Base-by-base conservation (phyloP, 2,797 vertebrate genomes). In the Microctenopoma lineatum region DNA sequence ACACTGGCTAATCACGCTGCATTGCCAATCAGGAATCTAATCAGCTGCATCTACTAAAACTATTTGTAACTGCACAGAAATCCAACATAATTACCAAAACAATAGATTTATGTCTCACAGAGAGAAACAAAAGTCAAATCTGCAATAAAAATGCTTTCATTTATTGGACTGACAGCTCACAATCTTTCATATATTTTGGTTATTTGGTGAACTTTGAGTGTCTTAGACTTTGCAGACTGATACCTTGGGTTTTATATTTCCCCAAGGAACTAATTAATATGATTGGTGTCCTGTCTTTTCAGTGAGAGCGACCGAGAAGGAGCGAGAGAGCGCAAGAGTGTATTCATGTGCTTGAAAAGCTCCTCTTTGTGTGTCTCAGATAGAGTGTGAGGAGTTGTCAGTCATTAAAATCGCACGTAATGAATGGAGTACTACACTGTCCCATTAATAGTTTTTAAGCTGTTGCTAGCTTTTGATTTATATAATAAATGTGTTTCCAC, bases 211-310 rank as follows among this genome's bases (percentile, higher is more conserved):
- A 83, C 73, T 81, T 82, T 64, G 47, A 79, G 46, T 26, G 59
- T 41, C 56, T 54, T 55, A 42, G 79, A 85, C 78, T 81, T 73
- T 77, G 62, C 44, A 74, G 77, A 64, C 61, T 66, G 51, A 58
- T 62, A 67, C 59, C 26, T 67, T 78, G 64, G 59, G 47, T 72
- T 81, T 75, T 78, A 62, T 70, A 78, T 81, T 84, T 86, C 86
- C 82, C 88, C 44, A 18, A 78, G 84, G 84, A 90, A 57, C 80
- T 83, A 90, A 90, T 90, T 89, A 90, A 87, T 77, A 75, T 87
- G 85, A 86, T 79, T 81, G 89, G 81, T 87, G 61, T 71, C 71
- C 83, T 84, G 79, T 81, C 73, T 79, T 71, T 75, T 66, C 73
- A 55, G 41, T 54, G 66, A 71, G 50, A 36, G 45, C 47, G 54